These are phyloP conservation scores for Argyresthia goedartella DNA, from an alignment of 2,888 invertebrate species.

Conservation along the genomic window DNA sequence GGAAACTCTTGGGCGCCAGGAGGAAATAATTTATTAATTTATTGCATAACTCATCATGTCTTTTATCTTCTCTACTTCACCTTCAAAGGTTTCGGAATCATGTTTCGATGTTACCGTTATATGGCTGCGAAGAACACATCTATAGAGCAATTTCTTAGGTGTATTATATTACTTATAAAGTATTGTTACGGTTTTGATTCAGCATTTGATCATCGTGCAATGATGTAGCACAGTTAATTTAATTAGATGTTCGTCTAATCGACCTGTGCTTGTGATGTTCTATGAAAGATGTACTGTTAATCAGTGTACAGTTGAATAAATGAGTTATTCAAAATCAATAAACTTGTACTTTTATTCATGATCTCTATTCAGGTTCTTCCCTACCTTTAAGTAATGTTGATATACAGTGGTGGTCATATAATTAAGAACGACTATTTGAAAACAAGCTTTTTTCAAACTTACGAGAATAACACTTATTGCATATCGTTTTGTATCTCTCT, in stretches of 20 bases:
- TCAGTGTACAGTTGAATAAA: constrained; percentile 69
- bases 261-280: constrained; percentile 56
- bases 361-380: background rate
- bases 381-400: too few relatives aligned
- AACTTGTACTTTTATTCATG: background rate
- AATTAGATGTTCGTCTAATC: constrained; percentile 28
- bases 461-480: too few relatives aligned
- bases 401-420: too few relatives aligned
- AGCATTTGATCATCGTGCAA: constrained; percentile 12
- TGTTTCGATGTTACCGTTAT: constrained; percentile 1
- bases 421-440: too few relatives aligned
- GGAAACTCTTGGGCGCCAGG: background rate
- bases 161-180: constrained; percentile 1
- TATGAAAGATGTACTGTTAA: constrained; percentile 50
- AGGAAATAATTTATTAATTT: constrained; percentile 39
- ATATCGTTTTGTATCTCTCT: too few relatives aligned
- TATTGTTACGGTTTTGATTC: constrained; percentile 16
- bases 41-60: constrained; percentile 48
- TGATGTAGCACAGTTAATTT: constrained; percentile 39
- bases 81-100: constrained; percentile 20
- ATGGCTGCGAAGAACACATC: background rate
- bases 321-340: constrained; percentile 44
- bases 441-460: too few relatives aligned
- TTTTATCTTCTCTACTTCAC: constrained; percentile 29
- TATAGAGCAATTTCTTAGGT: background rate